A percentile compares a stretch with the other conserved stretches of the same genome.
phyloP scores from a whole-genome alignment of 2,113 vertebrate species.

The Chloropsis hardwickii region DNA sequence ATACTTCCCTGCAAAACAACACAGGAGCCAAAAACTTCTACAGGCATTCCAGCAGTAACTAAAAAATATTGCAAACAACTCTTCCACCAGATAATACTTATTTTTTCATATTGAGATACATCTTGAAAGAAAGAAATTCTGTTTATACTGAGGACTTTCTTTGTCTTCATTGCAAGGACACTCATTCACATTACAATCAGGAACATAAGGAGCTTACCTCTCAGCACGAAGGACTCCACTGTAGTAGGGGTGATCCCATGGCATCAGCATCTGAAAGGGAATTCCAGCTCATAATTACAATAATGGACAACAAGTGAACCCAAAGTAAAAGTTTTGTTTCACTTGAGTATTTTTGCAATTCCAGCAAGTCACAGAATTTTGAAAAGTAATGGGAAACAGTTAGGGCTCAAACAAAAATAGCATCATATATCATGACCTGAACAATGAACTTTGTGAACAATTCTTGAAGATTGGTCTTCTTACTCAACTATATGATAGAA shows the following conservation, averaged over 20 bases:
- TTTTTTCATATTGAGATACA: not conserved
- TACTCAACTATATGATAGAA: not conserved
- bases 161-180: not conserved
- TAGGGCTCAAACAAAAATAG: not conserved
- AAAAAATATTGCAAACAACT: not conserved
- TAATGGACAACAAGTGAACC: not conserved
- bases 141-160: not conserved
- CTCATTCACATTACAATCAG: constrained; percentile 39
- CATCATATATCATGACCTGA: not conserved
- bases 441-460: not conserved
- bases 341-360: not conserved
- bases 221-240: constrained; percentile 91
- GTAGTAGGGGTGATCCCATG: constrained; percentile 95
- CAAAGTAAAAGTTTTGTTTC: not conserved
- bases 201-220: constrained; percentile 76
- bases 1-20: not conserved
- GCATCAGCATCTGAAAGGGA: constrained; percentile 87
- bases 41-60: not conserved
- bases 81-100: not conserved
- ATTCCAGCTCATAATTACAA: not conserved
- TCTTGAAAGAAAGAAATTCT: constrained; percentile 19
- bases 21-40: not conserved
- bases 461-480: not conserved
- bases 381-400: not conserved
- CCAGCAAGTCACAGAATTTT: not conserved